These are phyloP conservation scores for Sminthurinus signatus DNA, from an alignment of 1,140 invertebrate genomes.

Conservation along the genomic window DNA sequence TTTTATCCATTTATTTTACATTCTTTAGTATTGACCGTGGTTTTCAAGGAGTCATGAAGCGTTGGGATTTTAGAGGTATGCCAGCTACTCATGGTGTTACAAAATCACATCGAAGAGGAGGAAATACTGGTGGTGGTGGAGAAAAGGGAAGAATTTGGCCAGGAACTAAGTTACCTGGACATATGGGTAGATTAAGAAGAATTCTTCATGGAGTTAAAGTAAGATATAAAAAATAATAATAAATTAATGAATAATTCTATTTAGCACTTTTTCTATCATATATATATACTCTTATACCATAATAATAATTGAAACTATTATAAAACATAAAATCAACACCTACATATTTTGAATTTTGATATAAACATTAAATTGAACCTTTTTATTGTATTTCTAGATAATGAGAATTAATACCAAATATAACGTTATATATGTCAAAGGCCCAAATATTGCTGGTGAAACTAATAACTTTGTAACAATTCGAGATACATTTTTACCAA, in stretches of 20 bases:
- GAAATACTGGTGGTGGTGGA: slow-evolving; percentile 79
- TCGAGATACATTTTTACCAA: slow-evolving; percentile 67
- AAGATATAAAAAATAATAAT: too few relatives aligned
- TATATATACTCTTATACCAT: too few relatives aligned
- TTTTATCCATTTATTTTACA: slow-evolving; percentile 21
- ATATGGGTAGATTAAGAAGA: slow-evolving; percentile 79
- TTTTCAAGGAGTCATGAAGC: slow-evolving; percentile 97
- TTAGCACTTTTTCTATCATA: slow-evolving; percentile 23
- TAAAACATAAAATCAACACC: too few relatives aligned
- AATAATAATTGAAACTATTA: too few relatives aligned
- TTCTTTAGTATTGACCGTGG: slow-evolving; percentile 73
- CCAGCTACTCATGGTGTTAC: slow-evolving; percentile 86
- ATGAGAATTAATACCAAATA: slow-evolving; percentile 87
- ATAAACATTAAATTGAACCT: too few relatives aligned
- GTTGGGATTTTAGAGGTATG: slow-evolving; percentile 92
- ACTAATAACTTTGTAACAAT: slow-evolving; percentile 72
- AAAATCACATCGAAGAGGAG: slow-evolving; percentile 87
- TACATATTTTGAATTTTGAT: too few relatives aligned
- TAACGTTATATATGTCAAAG: slow-evolving; percentile 83
- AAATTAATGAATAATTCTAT: too few relatives aligned
- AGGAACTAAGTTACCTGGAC: slow-evolving; percentile 93
- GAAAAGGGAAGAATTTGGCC: slow-evolving; percentile 81
- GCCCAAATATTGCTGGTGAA: slow-evolving; percentile 71
- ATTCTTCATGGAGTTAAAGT: slow-evolving; percentile 64
- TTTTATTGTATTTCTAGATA: slow-evolving; percentile 53